Percentiles rank a stretch among this genome's conserved stretches.
Conservation (phyloP, 2,113 vertebrate species). For the Tetrao urogallus region DNA sequence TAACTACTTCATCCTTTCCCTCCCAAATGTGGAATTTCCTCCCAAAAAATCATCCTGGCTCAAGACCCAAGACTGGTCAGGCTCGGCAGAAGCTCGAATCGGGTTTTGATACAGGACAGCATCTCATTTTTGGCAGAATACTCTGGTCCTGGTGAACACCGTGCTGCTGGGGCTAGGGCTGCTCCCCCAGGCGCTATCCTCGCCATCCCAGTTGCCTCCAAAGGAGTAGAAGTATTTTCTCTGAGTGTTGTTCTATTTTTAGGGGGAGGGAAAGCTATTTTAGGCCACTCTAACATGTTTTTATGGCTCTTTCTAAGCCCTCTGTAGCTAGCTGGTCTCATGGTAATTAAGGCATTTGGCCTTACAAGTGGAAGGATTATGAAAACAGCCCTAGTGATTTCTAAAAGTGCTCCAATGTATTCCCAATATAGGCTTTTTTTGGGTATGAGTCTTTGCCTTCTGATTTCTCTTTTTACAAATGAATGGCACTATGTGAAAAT, state of each 20-base stretch:
- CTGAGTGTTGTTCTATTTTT: slow-evolving; percentile 57
- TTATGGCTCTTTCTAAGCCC: slow-evolving; percentile 41
- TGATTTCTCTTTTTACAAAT: neutral
- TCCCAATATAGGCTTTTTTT: slow-evolving; percentile 41
- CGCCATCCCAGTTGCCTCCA: rapidly evolving
- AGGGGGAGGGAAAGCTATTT: slow-evolving; percentile 61
- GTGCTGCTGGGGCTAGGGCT: neutral
- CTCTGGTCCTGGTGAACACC: neutral
- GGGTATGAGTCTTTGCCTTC: neutral
- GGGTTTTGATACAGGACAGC: slow-evolving; percentile 39
- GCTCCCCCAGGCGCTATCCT: neutral
- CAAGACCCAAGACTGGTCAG: slow-evolving; percentile 20
- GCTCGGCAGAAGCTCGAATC: neutral
- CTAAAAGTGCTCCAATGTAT: slow-evolving; percentile 26
- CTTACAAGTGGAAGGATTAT: slow-evolving; percentile 63
- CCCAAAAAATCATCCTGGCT: slow-evolving; percentile 40
- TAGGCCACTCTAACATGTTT: slow-evolving; percentile 27
- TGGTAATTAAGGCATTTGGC: slow-evolving; percentile 70
- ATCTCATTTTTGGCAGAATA: slow-evolving; percentile 35
- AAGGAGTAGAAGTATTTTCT: slow-evolving; percentile 11
- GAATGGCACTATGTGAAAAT: neutral
- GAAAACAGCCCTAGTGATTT: slow-evolving; percentile 41
- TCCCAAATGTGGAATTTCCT: slow-evolving; percentile 73
- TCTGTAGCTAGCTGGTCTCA: slow-evolving; percentile 45
- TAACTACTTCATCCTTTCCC: slow-evolving; percentile 66